Evolutionary conservation across 2,113 vertebrate species (phyloP).

Genomic region (Fulica atra): DNA sequence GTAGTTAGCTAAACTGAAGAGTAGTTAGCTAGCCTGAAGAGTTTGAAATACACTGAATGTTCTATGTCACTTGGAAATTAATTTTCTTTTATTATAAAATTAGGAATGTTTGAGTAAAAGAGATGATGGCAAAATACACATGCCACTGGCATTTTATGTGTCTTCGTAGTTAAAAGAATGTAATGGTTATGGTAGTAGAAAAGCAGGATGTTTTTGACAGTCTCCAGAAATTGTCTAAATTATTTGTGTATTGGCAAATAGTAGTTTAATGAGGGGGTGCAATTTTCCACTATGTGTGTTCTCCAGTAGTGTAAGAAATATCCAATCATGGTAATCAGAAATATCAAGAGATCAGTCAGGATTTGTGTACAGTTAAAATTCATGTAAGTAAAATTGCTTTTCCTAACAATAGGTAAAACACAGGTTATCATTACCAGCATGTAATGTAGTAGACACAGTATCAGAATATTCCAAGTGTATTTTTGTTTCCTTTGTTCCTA

Average conservation of each 20-base stretch:
- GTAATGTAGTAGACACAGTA: background rate
- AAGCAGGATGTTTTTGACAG: background rate
- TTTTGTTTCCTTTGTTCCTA: background rate
- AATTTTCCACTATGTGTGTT: background rate
- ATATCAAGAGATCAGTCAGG: background rate
- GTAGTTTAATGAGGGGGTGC: background rate
- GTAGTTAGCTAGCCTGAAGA: too few relatives aligned
- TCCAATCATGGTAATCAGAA: background rate
- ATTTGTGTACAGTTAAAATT: background rate
- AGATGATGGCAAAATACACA: background rate
- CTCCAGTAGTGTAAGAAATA: background rate
- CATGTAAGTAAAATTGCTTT: background rate
- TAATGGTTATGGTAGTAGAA: background rate
- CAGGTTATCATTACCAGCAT: background rate
- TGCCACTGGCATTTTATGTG: background rate
- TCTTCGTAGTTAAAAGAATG: background rate
- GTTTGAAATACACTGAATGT: background rate
- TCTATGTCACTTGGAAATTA: background rate
- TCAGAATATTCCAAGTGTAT: background rate
- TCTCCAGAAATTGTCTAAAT: background rate
- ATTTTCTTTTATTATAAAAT: background rate
- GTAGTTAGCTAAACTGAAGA: background rate
- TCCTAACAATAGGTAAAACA: background rate
- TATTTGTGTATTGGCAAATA: background rate
- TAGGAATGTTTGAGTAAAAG: background rate